These are phyloP conservation scores for Megaustenia siamemsis DNA, from an alignment of 2,888 invertebrate genomes.

Conservation along the genomic window DNA sequence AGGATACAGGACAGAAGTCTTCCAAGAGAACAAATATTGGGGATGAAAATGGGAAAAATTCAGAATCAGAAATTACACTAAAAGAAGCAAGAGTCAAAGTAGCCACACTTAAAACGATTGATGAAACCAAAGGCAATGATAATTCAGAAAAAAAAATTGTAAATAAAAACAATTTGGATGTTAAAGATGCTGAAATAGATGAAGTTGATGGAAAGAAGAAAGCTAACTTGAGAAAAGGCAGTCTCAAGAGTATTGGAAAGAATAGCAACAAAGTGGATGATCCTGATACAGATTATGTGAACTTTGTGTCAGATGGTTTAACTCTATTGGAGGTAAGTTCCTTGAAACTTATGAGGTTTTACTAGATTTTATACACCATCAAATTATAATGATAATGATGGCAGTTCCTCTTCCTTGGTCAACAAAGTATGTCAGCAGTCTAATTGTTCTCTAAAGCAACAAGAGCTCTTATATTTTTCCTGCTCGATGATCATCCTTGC, in stretches of 20 bases:
- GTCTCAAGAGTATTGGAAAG: background rate
- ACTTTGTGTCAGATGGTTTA: background rate
- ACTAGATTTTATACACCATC: background rate
- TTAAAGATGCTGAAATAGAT: background rate
- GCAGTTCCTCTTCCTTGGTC: background rate
- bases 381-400: background rate
- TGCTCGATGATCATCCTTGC: background rate
- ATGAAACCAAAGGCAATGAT: background rate
- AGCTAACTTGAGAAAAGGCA: background rate
- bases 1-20: background rate
- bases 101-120: background rate
- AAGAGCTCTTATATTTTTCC: background rate
- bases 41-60: background rate
- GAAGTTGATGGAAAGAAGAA: background rate
- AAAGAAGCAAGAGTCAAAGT: background rate
- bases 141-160: background rate
- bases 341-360: background rate
- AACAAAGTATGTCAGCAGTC: background rate
- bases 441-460: background rate
- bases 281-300: constrained; percentile 7
- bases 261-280: constrained; percentile 6
- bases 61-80: background rate
- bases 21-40: background rate
- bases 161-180: constrained; percentile 7
- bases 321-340: constrained; percentile 36